Conservation (phyloP, 2,797 vertebrate species). For the Balearica regulorum region DNA sequence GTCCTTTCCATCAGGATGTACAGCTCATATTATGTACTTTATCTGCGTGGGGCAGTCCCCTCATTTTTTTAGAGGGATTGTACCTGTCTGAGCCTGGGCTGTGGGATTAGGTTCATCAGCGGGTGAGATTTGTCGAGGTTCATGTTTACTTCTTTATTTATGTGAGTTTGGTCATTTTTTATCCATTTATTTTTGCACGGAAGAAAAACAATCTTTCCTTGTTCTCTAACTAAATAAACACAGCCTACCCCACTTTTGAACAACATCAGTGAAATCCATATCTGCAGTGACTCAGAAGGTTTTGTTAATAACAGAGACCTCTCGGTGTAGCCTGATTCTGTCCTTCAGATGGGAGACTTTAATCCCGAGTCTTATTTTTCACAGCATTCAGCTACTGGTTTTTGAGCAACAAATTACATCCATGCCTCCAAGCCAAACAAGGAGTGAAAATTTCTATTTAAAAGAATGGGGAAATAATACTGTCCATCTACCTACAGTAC, state of each 20-base stretch:
- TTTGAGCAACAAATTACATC: slow-evolving; percentile 53
- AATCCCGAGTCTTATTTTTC: slow-evolving; percentile 35
- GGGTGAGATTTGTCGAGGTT: not conserved
- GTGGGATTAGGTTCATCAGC: not conserved
- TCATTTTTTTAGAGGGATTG: not conserved
- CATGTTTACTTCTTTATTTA: not conserved
- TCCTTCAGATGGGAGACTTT: slow-evolving; percentile 21
- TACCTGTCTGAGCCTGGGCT: not conserved
- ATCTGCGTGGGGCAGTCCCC: not conserved
- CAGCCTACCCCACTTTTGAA: not conserved
- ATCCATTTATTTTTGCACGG: not conserved
- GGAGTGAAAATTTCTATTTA: slow-evolving; percentile 61
- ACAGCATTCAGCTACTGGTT: slow-evolving; percentile 26
- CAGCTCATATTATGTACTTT: not conserved
- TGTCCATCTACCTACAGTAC: slow-evolving; percentile 59
- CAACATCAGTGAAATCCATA: slow-evolving; percentile 24
- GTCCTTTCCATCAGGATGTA: not conserved
- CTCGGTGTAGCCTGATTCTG: not conserved
- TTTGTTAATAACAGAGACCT: not conserved
- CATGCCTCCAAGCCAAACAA: slow-evolving; percentile 62
- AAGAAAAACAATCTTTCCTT: not conserved
- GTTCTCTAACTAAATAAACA: slow-evolving; percentile 7
- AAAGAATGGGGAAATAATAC: slow-evolving; percentile 67
- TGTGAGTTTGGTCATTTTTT: not conserved
- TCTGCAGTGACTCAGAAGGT: slow-evolving; percentile 24